Percentiles rank a stretch among this genome's conserved stretches.
Conservation (phyloP, 2,797 vertebrate species). For the Scomberomorus guttatus region DNA sequence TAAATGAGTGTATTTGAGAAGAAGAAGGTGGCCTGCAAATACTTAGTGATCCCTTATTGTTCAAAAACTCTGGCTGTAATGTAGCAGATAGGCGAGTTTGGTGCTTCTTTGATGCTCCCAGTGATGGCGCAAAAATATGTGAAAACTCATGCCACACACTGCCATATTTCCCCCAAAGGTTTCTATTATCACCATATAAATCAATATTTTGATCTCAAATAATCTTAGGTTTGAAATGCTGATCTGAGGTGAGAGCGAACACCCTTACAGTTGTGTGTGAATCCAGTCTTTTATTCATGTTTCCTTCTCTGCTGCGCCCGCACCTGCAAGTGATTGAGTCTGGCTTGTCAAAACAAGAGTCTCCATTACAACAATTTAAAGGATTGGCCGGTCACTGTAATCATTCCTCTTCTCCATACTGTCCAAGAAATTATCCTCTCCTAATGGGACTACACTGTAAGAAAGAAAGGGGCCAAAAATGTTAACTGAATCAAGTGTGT, state of each 20-base stretch:
- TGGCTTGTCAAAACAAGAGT: background rate
- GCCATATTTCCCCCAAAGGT: background rate
- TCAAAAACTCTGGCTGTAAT: background rate
- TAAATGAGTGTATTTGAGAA: background rate
- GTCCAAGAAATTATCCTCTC: background rate
- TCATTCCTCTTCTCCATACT: background rate
- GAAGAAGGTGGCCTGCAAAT: background rate
- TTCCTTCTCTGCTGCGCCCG: background rate
- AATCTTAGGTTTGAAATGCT: constrained; percentile 12
- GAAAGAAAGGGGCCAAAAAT: too few species aligned
- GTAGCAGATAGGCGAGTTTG: background rate
- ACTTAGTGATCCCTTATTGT: background rate
- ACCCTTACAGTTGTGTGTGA: constrained; percentile 8
- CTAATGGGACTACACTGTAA: background rate
- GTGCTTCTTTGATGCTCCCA: background rate
- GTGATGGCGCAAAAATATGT: background rate
- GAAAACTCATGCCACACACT: background rate
- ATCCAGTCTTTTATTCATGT: constrained; percentile 19
- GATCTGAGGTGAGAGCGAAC: constrained; percentile 9
- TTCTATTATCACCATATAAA: constrained; percentile 7
- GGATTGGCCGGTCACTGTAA: background rate
- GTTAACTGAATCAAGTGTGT: too few species aligned
- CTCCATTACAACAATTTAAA: background rate
- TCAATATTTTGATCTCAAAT: constrained; percentile 25
- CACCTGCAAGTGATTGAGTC: constrained; percentile 2